phyloP scores from a whole-genome alignment of 2,113 vertebrate species.

The Calidris pugnax region DNA sequence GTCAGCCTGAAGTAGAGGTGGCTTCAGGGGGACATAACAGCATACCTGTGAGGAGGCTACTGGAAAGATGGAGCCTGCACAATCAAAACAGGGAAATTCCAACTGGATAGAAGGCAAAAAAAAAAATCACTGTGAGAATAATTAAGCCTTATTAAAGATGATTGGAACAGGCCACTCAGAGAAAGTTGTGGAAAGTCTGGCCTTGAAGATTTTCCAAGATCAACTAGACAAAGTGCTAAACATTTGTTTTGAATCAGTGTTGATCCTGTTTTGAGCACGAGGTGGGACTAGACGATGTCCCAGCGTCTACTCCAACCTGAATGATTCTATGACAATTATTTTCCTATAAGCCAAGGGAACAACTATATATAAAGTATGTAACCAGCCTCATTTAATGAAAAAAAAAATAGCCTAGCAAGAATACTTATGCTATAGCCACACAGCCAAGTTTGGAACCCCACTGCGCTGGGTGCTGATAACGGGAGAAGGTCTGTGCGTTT shows the following conservation, averaged over 20 bases:
- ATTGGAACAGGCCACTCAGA: background rate
- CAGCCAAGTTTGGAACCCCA: background rate
- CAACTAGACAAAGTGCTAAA: background rate
- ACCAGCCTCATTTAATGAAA: background rate
- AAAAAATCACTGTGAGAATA: background rate
- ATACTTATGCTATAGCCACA: background rate
- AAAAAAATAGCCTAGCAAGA: background rate
- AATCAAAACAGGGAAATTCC: background rate
- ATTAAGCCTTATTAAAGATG: background rate
- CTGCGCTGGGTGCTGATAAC: background rate
- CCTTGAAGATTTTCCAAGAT: background rate
- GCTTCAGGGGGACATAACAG: background rate
- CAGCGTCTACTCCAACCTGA: background rate
- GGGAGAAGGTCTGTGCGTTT: background rate
- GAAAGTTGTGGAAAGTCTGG: background rate
- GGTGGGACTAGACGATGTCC: background rate
- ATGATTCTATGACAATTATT: background rate
- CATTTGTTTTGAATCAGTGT: background rate
- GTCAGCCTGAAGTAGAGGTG: background rate
- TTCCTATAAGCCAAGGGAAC: background rate
- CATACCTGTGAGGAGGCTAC: background rate
- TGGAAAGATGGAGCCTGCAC: background rate
- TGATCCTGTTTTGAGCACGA: background rate
- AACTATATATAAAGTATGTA: background rate
- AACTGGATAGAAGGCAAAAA: background rate